Percentiles rank a stretch among this genome's conserved stretches.
phyloP scores from a whole-genome alignment of 2,888 invertebrate species.

The Rutpela maculata region DNA sequence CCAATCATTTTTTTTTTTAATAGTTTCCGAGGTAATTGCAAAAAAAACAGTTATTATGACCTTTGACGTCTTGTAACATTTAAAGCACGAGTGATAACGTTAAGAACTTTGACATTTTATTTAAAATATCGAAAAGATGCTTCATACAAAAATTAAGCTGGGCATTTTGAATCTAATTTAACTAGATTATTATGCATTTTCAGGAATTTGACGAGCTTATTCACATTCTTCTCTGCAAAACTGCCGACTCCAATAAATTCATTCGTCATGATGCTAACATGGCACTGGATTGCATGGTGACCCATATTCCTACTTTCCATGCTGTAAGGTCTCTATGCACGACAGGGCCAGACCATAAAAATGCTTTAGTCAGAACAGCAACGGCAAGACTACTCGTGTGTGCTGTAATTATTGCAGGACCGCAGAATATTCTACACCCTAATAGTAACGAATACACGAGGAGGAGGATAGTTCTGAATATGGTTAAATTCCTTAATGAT shows the following conservation, averaged over 20 bases:
- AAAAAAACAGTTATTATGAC: no score
- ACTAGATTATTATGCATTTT: conserved; percentile 44
- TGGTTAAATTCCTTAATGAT: conserved; percentile 76
- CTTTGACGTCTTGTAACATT: no score
- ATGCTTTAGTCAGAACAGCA: conserved; percentile 81
- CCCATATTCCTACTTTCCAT: conserved; percentile 79
- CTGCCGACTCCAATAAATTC: conserved; percentile 84
- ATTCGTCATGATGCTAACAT: conserved; percentile 85
- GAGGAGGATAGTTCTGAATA: conserved; percentile 73
- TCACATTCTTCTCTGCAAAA: conserved; percentile 80
- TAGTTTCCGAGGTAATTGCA: no score
- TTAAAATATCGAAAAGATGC: no score
- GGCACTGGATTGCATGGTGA: conserved; percentile 82
- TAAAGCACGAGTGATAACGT: no score
- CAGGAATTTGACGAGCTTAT: conserved; percentile 85
- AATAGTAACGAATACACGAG: conserved; percentile 76
- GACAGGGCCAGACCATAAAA: conserved; percentile 78
- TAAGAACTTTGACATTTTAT: no score
- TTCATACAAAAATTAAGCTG: no score
- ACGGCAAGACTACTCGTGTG: conserved; percentile 80
- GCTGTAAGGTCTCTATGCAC: conserved; percentile 75
- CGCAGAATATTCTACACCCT: conserved; percentile 77
- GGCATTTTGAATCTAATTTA: no score
- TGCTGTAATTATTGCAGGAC: conserved; percentile 80
- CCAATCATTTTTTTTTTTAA: no score